phyloP scores from a whole-genome alignment of 2,797 vertebrate genomes.

The Sparus aurata region DNA sequence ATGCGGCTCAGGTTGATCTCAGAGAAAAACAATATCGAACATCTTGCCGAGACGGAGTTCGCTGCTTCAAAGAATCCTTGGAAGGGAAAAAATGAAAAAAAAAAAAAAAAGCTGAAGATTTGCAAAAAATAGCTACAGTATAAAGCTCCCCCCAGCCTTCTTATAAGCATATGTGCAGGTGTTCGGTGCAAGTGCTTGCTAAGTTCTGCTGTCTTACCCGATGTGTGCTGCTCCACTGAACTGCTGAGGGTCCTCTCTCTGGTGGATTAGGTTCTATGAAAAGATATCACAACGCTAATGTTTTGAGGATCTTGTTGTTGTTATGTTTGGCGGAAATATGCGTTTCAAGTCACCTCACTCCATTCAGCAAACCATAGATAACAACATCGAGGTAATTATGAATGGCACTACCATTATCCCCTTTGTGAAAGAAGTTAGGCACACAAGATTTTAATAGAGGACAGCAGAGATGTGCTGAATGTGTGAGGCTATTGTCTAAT shows the following conservation, averaged over 20 bases:
- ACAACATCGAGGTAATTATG: background rate
- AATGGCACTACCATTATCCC: too few species aligned
- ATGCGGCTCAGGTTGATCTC: slow-evolving; percentile 57
- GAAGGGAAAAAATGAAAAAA: background rate
- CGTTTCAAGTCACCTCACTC: slow-evolving; percentile 5
- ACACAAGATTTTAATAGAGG: background rate
- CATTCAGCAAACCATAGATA: slow-evolving; percentile 1
- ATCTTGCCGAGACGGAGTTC: slow-evolving; percentile 57
- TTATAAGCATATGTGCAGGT: slow-evolving; percentile 46
- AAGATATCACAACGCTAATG: background rate
- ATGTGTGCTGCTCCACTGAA: slow-evolving; percentile 43
- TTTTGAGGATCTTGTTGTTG: background rate
- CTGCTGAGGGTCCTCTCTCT: slow-evolving; percentile 26
- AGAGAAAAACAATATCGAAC: slow-evolving; percentile 36
- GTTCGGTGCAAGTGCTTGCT: slow-evolving; percentile 37
- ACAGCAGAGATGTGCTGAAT: background rate
- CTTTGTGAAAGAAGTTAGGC: too few species aligned
- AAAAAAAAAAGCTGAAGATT: slow-evolving; percentile 14
- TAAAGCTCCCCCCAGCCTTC: background rate
- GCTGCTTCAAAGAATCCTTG: slow-evolving; percentile 45
- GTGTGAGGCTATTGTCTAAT: background rate
- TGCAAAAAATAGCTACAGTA: slow-evolving; percentile 26
- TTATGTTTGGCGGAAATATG: background rate
- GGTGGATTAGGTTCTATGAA: slow-evolving; percentile 37
- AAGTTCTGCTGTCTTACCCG: slow-evolving; percentile 33